A percentile compares a stretch with the other conserved stretches of the same genome.
phyloP scores from a whole-genome alignment of 1,140 invertebrate genomes.

The Subanguina moxae region DNA sequence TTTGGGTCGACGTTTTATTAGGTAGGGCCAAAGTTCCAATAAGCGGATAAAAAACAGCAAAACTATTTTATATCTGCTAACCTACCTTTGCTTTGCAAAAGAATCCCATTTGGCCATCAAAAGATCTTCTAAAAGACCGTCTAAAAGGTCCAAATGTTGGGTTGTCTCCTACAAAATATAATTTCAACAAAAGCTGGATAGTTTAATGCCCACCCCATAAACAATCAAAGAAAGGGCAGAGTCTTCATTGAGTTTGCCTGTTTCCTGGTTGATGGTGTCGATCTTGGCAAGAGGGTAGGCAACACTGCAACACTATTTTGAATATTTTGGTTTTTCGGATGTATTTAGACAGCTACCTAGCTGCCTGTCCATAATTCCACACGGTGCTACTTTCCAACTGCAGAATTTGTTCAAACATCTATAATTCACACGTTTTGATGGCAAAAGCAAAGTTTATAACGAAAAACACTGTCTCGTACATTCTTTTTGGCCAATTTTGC shows the following conservation, averaged over 20 bases:
- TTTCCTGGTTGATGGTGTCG: conserved; percentile 86
- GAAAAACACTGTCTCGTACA: conserved; percentile 19
- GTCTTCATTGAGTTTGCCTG: conserved; percentile 83
- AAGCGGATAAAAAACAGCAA: too few relatives aligned
- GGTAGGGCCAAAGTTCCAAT: too few relatives aligned
- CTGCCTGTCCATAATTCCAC: conserved; percentile 73
- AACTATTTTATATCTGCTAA: too few relatives aligned
- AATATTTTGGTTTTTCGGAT: neutral
- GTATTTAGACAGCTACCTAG: conserved; percentile 89
- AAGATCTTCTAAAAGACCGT: conserved; percentile 86
- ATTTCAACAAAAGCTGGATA: neutral
- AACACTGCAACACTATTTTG: conserved; percentile 56
- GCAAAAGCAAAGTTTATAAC: conserved; percentile 9
- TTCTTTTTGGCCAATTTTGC: conserved; percentile 80
- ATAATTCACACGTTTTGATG: neutral
- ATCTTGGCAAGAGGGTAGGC: conserved; percentile 92
- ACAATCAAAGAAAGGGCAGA: conserved; percentile 95
- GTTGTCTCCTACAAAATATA: conserved; percentile 72
- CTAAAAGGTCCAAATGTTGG: conserved; percentile 89
- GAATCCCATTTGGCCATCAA: conserved; percentile 91
- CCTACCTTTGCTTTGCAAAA: conserved; percentile 44
- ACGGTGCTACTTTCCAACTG: conserved; percentile 61
- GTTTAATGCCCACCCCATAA: conserved; percentile 80
- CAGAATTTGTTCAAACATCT: conserved; percentile 74
- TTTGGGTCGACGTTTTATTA: too few relatives aligned